Base-by-base conservation (phyloP, 2,113 vertebrate genomes). In the Columbina picui region DNA sequence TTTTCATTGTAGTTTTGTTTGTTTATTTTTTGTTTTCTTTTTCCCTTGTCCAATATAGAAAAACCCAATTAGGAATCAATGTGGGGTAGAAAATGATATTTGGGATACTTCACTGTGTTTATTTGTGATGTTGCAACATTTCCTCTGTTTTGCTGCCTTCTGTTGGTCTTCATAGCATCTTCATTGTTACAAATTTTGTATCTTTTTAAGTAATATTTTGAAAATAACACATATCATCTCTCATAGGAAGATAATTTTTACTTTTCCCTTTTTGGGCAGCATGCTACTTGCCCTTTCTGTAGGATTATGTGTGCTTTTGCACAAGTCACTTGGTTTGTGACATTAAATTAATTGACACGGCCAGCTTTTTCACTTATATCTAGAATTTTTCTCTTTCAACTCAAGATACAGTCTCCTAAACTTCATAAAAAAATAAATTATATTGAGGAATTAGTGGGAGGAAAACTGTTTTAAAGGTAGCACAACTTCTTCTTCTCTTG, bases 1-100 rank as follows among this genome's bases (percentile, higher is more conserved):
- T 98, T 85, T 75, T 82, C 23, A 5, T 8, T 64, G 38, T 45
- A 39, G 17, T 38, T 80, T 92, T 6, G 14, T 34, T 65, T 12
- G 10, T 3, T 36, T 61, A 26, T 5, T 63, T 14, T 49, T 64
- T 74, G 29, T 26, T 89, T 68, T 53, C 20, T 26, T 71, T 81
- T 45, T 68, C 27, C 20, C 3, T 78, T 86, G 4, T 56, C 38
- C n/a, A 41, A 1, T 78, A 36, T 2, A 41, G 41, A 89, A 81
- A 34, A 83, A 11, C 7, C 23, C 7, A 39, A 0, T 0, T 47
- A 18, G 14, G 38, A 69, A 23, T 76, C 50, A 63, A 1, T 12
- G 3, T 27, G 30, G 63, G 13, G 38, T 53, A 83, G 57, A 56
- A 78, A 21, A 49, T 10, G 6, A 3, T 11, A 3, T 64, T 78